A percentile compares a stretch with the other conserved stretches of the same genome.
These are phyloP conservation scores for Sinonovacula constricta DNA, from an alignment of 1,140 invertebrate genomes.

Conservation along the genomic window DNA sequence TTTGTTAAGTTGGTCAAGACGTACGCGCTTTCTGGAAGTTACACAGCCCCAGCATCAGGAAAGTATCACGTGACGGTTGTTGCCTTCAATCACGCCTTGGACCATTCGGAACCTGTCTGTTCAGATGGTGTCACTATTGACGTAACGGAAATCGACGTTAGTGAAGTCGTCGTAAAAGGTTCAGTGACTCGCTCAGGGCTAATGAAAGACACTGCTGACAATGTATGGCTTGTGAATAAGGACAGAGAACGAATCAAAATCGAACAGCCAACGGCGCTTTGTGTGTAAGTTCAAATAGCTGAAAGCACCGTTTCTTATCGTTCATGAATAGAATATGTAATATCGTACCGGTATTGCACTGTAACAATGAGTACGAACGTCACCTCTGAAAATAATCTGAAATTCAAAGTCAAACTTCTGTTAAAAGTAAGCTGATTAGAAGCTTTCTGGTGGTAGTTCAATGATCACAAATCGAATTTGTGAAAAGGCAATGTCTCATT, in stretches of 20 bases:
- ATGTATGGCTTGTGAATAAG: conserved; percentile 39
- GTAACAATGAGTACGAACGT: too few species aligned
- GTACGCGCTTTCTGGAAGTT: not conserved
- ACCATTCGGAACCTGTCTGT: conserved; percentile 52
- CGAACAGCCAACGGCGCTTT: not conserved
- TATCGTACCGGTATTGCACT: too few species aligned
- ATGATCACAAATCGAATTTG: too few species aligned
- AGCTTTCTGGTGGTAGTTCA: too few species aligned
- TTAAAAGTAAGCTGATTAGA: too few species aligned
- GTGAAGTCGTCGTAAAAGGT: conserved; percentile 39
- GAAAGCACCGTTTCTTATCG: not conserved
- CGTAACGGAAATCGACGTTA: conserved; percentile 14
- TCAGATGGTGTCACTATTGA: conserved; percentile 62
- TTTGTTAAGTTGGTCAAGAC: conserved; percentile 12
- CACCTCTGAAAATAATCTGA: too few species aligned
- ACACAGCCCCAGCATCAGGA: conserved; percentile 1
- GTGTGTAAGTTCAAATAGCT: not conserved
- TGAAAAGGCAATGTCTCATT: too few species aligned
- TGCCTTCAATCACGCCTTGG: conserved; percentile 20
- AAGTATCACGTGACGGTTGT: conserved; percentile 12
- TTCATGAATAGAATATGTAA: not conserved
- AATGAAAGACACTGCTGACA: conserved; percentile 9
- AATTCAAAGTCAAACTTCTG: not conserved
- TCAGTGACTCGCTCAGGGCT: conserved; percentile 40
- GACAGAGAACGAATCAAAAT: too few species aligned